Evolutionary conservation across 2,797 vertebrate genomes (phyloP).

Genomic region (Sylvia borin): DNA sequence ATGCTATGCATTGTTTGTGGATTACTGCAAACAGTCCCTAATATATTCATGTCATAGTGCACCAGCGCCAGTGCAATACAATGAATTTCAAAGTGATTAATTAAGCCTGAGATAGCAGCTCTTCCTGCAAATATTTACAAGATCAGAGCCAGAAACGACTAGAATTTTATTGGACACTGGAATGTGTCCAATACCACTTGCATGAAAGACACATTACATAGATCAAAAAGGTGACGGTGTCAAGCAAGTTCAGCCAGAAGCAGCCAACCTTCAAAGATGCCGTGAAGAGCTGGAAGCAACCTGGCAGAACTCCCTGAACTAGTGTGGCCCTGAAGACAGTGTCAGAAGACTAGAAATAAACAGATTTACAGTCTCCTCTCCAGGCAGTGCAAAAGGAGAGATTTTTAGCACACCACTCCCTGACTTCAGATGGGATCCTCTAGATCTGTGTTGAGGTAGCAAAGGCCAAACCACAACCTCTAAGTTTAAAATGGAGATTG

Average conservation of each 20-base stretch:
- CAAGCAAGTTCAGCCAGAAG: slow-evolving; percentile 40
- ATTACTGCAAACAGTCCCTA: neutral
- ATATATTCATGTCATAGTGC: neutral
- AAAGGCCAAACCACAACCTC: neutral
- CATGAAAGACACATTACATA: neutral
- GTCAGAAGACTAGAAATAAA: slow-evolving; percentile 24
- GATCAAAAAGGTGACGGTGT: neutral
- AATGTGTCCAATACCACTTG: neutral
- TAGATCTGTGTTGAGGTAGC: neutral
- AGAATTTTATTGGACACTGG: neutral
- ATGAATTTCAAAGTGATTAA: neutral
- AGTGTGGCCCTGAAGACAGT: neutral
- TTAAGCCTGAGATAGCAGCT: neutral
- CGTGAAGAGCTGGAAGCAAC: neutral
- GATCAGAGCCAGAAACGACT: slow-evolving; percentile 3
- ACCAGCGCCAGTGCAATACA: neutral
- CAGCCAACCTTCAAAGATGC: slow-evolving; percentile 25
- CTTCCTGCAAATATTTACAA: slow-evolving; percentile 13
- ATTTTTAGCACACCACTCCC: neutral
- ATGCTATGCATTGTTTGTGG: neutral
- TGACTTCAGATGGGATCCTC: neutral
- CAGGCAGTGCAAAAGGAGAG: neutral
- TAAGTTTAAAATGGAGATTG: neutral
- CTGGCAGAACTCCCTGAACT: slow-evolving; percentile 55
- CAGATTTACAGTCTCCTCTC: neutral